phyloP scores from a whole-genome alignment of 2,797 vertebrate genomes.

The Podarcis lilfordi region DNA sequence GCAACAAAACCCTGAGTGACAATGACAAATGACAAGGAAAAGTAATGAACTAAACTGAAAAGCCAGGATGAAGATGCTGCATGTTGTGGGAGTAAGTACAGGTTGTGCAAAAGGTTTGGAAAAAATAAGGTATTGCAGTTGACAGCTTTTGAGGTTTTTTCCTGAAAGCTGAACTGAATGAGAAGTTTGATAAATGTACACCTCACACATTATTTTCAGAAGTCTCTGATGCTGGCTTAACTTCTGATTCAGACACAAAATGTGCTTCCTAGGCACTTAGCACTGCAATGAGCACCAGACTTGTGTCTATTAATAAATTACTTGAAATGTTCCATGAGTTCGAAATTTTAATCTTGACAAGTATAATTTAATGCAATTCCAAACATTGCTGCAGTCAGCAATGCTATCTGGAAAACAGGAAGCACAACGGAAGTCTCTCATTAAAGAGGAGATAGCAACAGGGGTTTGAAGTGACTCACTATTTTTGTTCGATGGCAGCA shows the following conservation, averaged over 20 bases:
- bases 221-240: slow-evolving; percentile 63
- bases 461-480: background rate
- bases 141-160: slow-evolving; percentile 15
- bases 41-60: background rate
- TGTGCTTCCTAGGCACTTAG: slow-evolving; percentile 65
- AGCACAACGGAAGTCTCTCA: background rate
- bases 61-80: background rate
- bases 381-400: background rate
- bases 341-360: slow-evolving; percentile 41
- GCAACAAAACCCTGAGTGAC: background rate
- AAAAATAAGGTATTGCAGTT: background rate
- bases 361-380: slow-evolving; percentile 42
- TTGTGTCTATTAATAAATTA: slow-evolving; percentile 69
- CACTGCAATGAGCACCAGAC: slow-evolving; percentile 59
- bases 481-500: background rate
- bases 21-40: slow-evolving; percentile 4
- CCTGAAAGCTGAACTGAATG: background rate
- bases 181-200: background rate
- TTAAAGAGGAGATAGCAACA: background rate
- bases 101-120: background rate
- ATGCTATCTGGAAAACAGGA: background rate
- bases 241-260: slow-evolving; percentile 65
- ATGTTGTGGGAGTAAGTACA: background rate
- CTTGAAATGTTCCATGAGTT: slow-evolving; percentile 64
- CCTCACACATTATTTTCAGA: slow-evolving; percentile 38